Base-by-base conservation (phyloP, 23 tunicate genomes). In the Halocynthia aurantium region DNA sequence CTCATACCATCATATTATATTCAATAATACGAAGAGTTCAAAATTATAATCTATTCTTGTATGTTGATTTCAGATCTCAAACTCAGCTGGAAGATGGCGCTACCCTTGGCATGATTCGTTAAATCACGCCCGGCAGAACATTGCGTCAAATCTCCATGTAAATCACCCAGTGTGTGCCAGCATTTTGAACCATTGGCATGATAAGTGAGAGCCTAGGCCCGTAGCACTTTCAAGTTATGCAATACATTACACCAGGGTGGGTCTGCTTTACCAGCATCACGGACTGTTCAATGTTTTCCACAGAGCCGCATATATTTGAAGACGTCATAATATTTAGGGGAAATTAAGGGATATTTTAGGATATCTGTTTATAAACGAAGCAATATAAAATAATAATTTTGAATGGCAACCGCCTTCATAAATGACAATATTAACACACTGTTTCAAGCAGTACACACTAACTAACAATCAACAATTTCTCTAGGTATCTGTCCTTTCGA, bases 61-160 rank as follows among this genome's bases (percentile, higher is more conserved):
- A 12, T 19, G 57, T 76, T 69, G 12, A 0, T 55, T 73, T 67
- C 71, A 88, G 95, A 6, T 70, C 2, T 78, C 84, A 19, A 55
- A 83, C 5, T 83, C 95, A 10, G 88, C 95, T 55, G 95, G 95
- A 7, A 71, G 95, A 52, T 83, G 88, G 87, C 69, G 95, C 22
- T 88, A 88, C 60, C 95, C 95, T 20, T 88, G 95, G 95, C 78
- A 88, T 65, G 95, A 88, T 55, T 73, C 88, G 52, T 61, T 88
- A 49, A 83, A 83, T 11, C 95, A 80, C 8, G 84, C 95, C 7
- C 52, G 84, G 73, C 49, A 56, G 13, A 12, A 22, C 7, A 76
- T 88, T 49, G 56, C 44, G 56, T 9, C 64, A 6, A 72, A 71
- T 22, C 84, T 88, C 8, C 79, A 61, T 71, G 80, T 88, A 8